These are phyloP conservation scores for Stegastes partitus DNA, from an alignment of 2,113 vertebrate genomes.

Conservation along the genomic window DNA sequence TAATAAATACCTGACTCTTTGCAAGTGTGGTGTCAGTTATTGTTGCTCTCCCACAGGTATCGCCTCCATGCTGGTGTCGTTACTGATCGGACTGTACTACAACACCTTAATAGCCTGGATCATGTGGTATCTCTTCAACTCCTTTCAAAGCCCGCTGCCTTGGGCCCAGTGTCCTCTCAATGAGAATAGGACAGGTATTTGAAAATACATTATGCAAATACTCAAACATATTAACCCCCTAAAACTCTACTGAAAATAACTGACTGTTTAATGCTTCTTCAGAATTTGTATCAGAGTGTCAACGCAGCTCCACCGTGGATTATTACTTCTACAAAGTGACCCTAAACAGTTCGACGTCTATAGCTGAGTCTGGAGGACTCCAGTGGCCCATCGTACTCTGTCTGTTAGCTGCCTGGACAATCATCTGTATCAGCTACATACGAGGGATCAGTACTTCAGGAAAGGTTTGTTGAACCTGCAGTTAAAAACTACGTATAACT, in stretches of 20 bases:
- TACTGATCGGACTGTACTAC: slow-evolving; percentile 91
- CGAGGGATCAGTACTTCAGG: slow-evolving; percentile 94
- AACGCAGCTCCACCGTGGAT: slow-evolving; percentile 89
- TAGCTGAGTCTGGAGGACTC: slow-evolving; percentile 85
- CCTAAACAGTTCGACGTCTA: slow-evolving; percentile 87
- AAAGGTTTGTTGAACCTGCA: slow-evolving; percentile 84
- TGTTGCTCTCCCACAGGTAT: slow-evolving; percentile 82
- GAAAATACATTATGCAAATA: background rate
- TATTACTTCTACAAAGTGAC: slow-evolving; percentile 94
- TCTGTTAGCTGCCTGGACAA: slow-evolving; percentile 87
- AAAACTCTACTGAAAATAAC: background rate
- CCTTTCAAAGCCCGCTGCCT: slow-evolving; percentile 86
- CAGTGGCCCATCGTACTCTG: slow-evolving; percentile 92
- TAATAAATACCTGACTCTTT: background rate
- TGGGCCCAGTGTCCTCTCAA: slow-evolving; percentile 90
- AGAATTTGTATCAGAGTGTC: slow-evolving; percentile 88
- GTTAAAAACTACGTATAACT: background rate
- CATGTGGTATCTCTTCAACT: slow-evolving; percentile 81
- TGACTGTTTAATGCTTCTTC: slow-evolving; percentile 34
- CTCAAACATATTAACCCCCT: slow-evolving; percentile 1
- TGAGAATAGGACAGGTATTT: slow-evolving; percentile 86
- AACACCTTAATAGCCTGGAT: slow-evolving; percentile 93
- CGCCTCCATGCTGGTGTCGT: slow-evolving; percentile 91
- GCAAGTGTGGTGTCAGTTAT: background rate
- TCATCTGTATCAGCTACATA: slow-evolving; percentile 90